A percentile compares a stretch with the other conserved stretches of the same genome.
These are phyloP conservation scores for Nephila pilipes DNA, from an alignment of 1,140 invertebrate genomes.

Conservation along the genomic window DNA sequence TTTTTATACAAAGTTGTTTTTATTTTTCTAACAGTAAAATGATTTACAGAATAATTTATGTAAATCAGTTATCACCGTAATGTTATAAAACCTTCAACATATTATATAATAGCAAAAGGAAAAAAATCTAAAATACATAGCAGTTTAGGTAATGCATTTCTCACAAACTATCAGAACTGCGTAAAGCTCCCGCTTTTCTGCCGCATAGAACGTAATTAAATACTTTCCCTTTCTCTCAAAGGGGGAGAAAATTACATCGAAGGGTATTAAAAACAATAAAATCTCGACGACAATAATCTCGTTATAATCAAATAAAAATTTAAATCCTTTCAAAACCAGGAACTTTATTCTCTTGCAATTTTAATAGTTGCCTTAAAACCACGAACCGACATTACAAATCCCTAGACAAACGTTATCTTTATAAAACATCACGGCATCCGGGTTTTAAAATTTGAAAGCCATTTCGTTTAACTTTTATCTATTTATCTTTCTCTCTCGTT, in stretches of 20 bases:
- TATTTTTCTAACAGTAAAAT: no score
- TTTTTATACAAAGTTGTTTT: no score
- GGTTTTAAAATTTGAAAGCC: conserved; percentile 28
- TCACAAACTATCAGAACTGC: no score
- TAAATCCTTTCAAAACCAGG: neutral
- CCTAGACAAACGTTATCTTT: neutral
- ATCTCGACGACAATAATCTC: neutral
- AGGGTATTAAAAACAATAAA: neutral
- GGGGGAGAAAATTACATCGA: neutral
- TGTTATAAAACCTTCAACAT: no score
- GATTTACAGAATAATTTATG: no score
- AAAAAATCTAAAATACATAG: no score
- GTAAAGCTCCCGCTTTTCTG: no score
- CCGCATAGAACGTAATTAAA: neutral
- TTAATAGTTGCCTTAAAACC: neutral
- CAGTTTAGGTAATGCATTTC: no score
- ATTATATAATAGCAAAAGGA: no score
- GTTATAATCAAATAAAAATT: neutral
- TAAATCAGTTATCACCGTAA: no score
- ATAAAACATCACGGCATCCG: neutral
- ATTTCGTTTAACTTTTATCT: conserved; percentile 28
- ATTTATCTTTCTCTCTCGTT: neutral
- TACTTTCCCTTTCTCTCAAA: neutral
- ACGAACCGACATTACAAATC: neutral
- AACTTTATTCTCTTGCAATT: neutral